Evolutionary conservation across 1,140 invertebrate genomes (phyloP), one percentile per base, ranked within the genome.

Genomic region (Harpegnathos saltator): DNA sequence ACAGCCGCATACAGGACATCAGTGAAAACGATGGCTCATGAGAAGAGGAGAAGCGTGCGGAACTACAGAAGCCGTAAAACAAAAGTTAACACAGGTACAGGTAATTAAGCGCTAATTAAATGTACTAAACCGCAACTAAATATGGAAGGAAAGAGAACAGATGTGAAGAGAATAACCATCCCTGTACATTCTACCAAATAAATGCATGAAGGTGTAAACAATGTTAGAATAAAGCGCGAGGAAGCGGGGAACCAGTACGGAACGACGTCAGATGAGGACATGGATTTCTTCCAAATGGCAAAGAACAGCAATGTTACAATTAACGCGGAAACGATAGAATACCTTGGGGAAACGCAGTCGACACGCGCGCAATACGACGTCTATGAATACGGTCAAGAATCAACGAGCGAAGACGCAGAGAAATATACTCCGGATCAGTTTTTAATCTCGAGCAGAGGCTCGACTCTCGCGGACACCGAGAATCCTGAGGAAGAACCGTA

Each of bases 401-500:
- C 4, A 26, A 38, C 29, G 17, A 69, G 3, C 50, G 15, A 77
- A 17, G 59, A 12, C 11, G 24, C 1, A 0, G 17, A 52, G 33
- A 52, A n/a, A 9, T 9, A 33, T 22, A 52, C 24, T 74, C 0
- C 44, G 26, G 11, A 14, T 22, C 44, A 17, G 19, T 38, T 12
- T 56, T 78, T 12, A 19, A 71, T 26, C 1, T n/a, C 44, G 3
- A 19, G 74, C 24, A 15, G 11, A 48, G 24, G 0, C 38, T 24
- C 59, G 15, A 80, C 74, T 48, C 19, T 65, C 12, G 77, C 62
- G 26, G 50, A 69, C 50, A 84, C 26, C 17, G 56, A 82, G 11
- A 68, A 19, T 29, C 17, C 61, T 19, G 33, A 50, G 11, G 78
- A 89, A 80, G 74, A 88, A 65, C 14, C 17, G 3, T 93, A 93